These are phyloP conservation scores for Paramormyrops hopkinsi DNA, from an alignment of 2,797 vertebrate genomes.

Conservation along the genomic window DNA sequence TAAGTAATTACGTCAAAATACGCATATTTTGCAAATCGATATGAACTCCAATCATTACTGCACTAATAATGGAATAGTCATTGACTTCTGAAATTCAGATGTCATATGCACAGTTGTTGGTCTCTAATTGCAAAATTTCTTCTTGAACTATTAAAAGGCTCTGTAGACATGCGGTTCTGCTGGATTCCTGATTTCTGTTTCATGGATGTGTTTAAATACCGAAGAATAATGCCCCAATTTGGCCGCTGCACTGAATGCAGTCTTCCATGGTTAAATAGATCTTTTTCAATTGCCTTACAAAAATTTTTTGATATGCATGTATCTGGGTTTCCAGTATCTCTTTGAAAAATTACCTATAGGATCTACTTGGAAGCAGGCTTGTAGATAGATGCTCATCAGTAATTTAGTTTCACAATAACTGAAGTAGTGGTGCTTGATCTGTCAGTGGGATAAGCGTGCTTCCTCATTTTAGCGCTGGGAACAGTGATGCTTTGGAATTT, in stretches of 20 bases:
- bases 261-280: background rate
- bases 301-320: background rate
- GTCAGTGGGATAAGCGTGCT: background rate
- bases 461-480: background rate
- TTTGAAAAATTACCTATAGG: background rate
- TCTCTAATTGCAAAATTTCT: background rate
- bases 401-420: background rate
- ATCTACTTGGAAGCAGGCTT: background rate
- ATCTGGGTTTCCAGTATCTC: background rate
- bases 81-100: slow-evolving; percentile 9
- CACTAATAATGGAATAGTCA: background rate
- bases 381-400: background rate
- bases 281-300: background rate
- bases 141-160: background rate
- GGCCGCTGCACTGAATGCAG: background rate
- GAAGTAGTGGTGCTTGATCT: background rate
- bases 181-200: background rate
- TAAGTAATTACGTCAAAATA: background rate
- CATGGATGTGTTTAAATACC: background rate
- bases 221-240: background rate
- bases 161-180: background rate
- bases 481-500: background rate
- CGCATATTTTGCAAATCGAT: background rate
- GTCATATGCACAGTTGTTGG: background rate
- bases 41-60: background rate